phyloP scores from a whole-genome alignment of 23 tunicate genomes.

The Clavelina lepadiformis region DNA sequence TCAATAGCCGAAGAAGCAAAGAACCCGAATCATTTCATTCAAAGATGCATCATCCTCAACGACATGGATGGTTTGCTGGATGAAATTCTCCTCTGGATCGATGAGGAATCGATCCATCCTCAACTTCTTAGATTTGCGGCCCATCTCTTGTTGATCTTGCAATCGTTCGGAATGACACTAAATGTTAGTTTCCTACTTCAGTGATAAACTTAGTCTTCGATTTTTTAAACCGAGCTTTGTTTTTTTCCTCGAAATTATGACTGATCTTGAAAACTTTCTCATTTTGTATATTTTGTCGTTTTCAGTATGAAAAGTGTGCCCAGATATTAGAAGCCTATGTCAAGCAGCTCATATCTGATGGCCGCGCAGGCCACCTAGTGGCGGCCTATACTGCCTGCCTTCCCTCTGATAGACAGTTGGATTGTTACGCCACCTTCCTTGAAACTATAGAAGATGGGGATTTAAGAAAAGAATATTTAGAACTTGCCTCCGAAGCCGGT shows the following conservation, averaged over 20 bases:
- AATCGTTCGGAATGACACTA: constrained; percentile 36
- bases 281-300: not conserved
- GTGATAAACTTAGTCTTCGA: too few relatives aligned
- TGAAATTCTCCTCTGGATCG: constrained; percentile 33
- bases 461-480: constrained; percentile 50
- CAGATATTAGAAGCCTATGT: constrained; percentile 57
- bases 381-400: constrained; percentile 67
- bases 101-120: constrained; percentile 13
- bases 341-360: constrained; percentile 46
- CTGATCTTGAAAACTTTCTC: not conserved
- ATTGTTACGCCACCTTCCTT: constrained; percentile 52
- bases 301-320: constrained; percentile 36
- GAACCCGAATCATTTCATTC: constrained; percentile 57
- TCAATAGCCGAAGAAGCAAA: constrained; percentile 27
- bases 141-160: constrained; percentile 58
- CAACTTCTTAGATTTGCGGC: constrained; percentile 74
- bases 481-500: constrained; percentile 70
- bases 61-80: constrained; percentile 51
- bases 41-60: constrained; percentile 63
- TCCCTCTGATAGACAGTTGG: constrained; percentile 42
- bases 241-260: not conserved
- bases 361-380: constrained; percentile 48
- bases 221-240: not conserved
- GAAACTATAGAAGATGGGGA: constrained; percentile 48
- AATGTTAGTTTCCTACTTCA: too few relatives aligned